phyloP scores from a whole-genome alignment of 2,113 vertebrate species.

The Campylomormyrus tamandua region DNA sequence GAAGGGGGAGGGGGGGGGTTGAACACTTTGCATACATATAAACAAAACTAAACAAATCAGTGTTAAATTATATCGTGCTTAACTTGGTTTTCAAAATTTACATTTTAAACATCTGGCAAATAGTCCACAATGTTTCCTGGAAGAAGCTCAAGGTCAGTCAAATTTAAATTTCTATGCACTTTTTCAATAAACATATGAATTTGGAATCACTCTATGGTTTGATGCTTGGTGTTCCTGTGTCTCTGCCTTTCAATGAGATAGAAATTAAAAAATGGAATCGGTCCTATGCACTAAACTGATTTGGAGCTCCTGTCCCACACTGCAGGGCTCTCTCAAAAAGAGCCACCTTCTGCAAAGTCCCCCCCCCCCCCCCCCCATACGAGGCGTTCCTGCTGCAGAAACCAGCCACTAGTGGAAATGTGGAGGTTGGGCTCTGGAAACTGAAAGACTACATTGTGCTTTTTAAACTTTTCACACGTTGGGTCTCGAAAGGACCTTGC shows the following conservation, averaged over 20 bases:
- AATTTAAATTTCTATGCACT: slow-evolving; percentile 16
- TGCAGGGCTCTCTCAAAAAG: not conserved
- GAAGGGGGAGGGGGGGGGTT: not conserved
- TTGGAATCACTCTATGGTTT: not conserved
- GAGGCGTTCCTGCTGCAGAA: not conserved
- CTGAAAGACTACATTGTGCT: not conserved
- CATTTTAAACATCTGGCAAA: slow-evolving; percentile 16
- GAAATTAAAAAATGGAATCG: not conserved
- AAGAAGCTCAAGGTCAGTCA: slow-evolving; percentile 23
- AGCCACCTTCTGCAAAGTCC: not conserved
- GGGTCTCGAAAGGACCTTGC: not conserved
- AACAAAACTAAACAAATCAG: not conserved
- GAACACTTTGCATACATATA: not conserved
- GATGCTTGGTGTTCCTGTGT: not conserved
- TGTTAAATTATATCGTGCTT: not conserved
- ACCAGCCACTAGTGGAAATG: not conserved
- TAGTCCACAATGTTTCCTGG: slow-evolving; percentile 27
- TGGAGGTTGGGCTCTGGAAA: not conserved
- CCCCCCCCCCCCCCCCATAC: not conserved
- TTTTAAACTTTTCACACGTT: not conserved
- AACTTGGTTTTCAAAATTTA: not conserved
- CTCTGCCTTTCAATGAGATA: not conserved
- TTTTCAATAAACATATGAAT: not conserved
- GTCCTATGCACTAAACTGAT: not conserved
- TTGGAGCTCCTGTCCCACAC: not conserved